A percentile compares a stretch with the other conserved stretches of the same genome.
phyloP scores from a whole-genome alignment of 2,888 invertebrate species.

The Pristionchus arcanus region DNA sequence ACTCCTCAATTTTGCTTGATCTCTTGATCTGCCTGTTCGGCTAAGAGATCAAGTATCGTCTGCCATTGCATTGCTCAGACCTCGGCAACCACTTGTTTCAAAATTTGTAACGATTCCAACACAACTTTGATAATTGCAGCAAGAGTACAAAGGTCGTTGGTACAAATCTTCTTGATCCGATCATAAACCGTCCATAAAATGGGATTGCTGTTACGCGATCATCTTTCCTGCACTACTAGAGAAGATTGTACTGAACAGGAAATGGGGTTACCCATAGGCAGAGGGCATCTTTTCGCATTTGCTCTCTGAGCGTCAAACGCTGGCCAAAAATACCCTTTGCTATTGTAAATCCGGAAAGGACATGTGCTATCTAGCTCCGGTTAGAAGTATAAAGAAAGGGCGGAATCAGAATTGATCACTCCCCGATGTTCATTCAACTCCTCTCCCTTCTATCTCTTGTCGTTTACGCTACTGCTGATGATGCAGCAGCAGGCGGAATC shows the following conservation, averaged over 20 bases:
- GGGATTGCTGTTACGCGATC: neutral
- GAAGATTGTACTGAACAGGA: neutral
- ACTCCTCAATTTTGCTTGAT: too few species aligned
- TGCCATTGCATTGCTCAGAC: too few species aligned
- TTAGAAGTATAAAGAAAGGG: neutral
- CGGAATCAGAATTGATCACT: neutral
- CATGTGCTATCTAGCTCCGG: neutral
- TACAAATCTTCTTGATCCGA: neutral
- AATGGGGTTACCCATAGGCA: neutral
- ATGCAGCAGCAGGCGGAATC: neutral
- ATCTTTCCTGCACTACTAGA: neutral
- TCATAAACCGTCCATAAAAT: neutral
- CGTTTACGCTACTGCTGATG: neutral
- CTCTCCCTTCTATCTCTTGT: neutral
- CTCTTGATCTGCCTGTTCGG: too few species aligned
- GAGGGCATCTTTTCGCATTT: neutral
- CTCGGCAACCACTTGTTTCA: too few species aligned
- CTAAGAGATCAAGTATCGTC: too few species aligned
- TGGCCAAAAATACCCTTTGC: neutral
- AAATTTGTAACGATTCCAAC: too few species aligned
- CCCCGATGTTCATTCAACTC: neutral
- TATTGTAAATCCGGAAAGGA: neutral
- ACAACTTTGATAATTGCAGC: neutral
- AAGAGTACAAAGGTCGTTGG: neutral
- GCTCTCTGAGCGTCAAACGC: slow-evolving; percentile 10